Evolutionary conservation across 23 tunicate genomes (phyloP), one percentile per base, ranked within the genome.

Genomic region (Halocynthia aurantium): DNA sequence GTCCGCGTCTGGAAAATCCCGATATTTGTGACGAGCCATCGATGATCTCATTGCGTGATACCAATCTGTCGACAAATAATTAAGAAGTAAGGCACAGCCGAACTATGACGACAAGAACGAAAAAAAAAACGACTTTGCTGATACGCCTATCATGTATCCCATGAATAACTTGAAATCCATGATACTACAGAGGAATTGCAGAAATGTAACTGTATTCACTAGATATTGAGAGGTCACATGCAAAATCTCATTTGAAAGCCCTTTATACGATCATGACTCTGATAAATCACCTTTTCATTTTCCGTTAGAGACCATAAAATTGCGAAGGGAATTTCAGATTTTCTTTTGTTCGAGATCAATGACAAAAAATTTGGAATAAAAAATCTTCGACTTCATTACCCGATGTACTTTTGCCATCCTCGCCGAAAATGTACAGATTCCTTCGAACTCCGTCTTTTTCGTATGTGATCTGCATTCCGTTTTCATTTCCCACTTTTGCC

Each of bases 401-500:
- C 52, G 62, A 51, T 44, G 96, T 84, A 6, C 73, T 69, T 75
- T 81, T 84, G 44, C 82, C 88, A 62, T 84, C 81, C 55, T 89
- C 87, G 44, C 88, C 96, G 81, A 78, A 89, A n/a, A 89, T 75
- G 56, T 75, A 89, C 50, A 89, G 55, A 53, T 89, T 89, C 62
- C 96, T 77, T 52, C 89, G 78, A 7, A 75, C 64, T 6, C 96
- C 96, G 12, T 84, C 87, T 51, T 80, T 84, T 70, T 89, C 96
- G 63, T 84, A 89, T 19, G 96, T 89, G n/a, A 89, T 73, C 66
- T 89, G 96, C 96, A 89, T 84, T 6, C 96, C 96, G 69, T 84
- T 84, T 60, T 57, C 77, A 70, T 89, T 89, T 67, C 96, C 96
- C 6, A 89, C 58, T 53, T 89, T 89, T 51, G 80, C 96, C 5